Base-by-base conservation (phyloP, 2,888 invertebrate genomes). In the Hecatera dysodea region DNA sequence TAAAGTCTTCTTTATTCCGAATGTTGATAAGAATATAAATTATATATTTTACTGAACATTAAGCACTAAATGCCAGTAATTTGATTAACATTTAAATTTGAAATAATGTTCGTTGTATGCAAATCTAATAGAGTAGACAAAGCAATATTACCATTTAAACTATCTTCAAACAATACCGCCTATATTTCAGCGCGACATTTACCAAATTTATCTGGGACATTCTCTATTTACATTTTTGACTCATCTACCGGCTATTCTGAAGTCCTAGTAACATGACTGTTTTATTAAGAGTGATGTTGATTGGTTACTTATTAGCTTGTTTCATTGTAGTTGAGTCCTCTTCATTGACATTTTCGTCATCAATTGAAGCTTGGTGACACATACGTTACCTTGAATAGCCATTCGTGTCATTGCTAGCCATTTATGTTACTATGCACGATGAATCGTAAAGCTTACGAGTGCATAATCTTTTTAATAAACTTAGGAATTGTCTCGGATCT, bases 61-160 rank as follows among this genome's bases (percentile, higher is more conserved):
- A 77, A 79, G 67, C 74, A 79, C 67, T 80, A 81, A 84, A 82
- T 82, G 57, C 72, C 75, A 72, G 76, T 81, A 81, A 82, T 82
- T 84, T 82, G 82, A 84, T 82, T 84, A 82, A 82, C 84, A 84
- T 84, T 82, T 84, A 76, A 82, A 84, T 79, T 76, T 81, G 72
- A 79, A 84, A 78, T 84, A 81, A 84, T 84, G 81, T 79, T 52
- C 39, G 69, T 82, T 75, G 69, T 84, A 84, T 84, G 84, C 75
- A 81, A 84, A 84, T 84, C 70, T 77, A 72, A 81, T 82, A 81
- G 82, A 81, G 68, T 59, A 78, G 72, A 82, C 83, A 84, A 82
- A 84, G 81, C 80, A 78, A 76, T 84, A 84, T 84, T 84, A 82
- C 84, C 81, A 84, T 84, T 75, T 81, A 75, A 78, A 84, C 81